Conservation (phyloP, 2,797 vertebrate species). For the Darevskia nairensis region DNA sequence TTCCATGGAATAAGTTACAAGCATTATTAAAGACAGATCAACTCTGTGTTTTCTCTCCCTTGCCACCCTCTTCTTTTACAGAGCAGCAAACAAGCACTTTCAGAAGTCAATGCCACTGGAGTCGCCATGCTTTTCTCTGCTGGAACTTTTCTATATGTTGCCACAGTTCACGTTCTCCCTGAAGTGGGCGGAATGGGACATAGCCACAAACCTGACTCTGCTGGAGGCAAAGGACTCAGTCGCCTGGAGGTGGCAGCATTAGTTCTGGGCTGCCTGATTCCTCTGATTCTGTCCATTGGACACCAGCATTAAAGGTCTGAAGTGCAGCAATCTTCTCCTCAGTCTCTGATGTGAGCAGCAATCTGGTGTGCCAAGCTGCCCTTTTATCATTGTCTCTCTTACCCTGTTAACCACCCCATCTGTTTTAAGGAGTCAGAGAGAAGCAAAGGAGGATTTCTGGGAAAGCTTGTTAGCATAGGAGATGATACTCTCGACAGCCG, state of each 20-base stretch:
- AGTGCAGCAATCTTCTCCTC: constrained; percentile 54
- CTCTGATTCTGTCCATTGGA: constrained; percentile 92
- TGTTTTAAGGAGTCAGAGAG: constrained; percentile 71
- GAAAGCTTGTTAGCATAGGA: constrained; percentile 71
- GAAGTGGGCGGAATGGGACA: constrained; percentile 95
- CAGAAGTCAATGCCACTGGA: constrained; percentile 95
- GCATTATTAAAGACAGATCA: background rate
- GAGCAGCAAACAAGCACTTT: constrained; percentile 99
- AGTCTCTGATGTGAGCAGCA: constrained; percentile 62
- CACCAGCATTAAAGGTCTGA: constrained; percentile 90
- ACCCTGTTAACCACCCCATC: constrained; percentile 65
- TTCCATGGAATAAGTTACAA: background rate
- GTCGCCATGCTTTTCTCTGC: constrained; percentile 99
- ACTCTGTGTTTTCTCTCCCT: background rate
- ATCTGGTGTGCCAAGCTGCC: constrained; percentile 50
- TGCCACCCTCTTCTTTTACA: constrained; percentile 70
- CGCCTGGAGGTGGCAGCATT: constrained; percentile 93
- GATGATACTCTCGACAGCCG: constrained; percentile 63
- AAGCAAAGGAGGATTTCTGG: constrained; percentile 64
- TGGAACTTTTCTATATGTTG: constrained; percentile 98
- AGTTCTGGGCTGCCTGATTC: constrained; percentile 95
- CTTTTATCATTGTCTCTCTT: constrained; percentile 71
- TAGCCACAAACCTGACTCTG: constrained; percentile 86
- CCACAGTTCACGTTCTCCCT: constrained; percentile 97
- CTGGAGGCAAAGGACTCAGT: constrained; percentile 91